phyloP scores from a whole-genome alignment of 2,797 vertebrate species.

The Selene dorsalis region DNA sequence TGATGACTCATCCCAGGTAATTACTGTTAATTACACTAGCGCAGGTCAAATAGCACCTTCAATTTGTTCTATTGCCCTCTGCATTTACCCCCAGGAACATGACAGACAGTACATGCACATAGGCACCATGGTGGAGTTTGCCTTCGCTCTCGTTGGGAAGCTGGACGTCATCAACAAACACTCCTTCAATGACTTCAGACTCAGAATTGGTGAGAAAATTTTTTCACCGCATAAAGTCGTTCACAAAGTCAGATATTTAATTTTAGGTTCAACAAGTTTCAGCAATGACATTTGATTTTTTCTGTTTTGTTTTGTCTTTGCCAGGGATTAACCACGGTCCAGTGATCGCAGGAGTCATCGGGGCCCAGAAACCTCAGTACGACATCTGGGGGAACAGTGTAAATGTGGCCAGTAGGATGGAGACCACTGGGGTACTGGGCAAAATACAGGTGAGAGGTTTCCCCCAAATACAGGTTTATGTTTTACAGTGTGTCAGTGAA shows the following conservation, averaged over 20 bases:
- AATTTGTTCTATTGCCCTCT: conserved; percentile 7
- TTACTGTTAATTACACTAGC: neutral
- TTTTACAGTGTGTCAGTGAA: neutral
- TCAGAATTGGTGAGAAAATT: conserved; percentile 90
- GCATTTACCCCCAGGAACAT: conserved; percentile 85
- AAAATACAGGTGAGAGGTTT: conserved; percentile 91
- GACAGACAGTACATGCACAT: conserved; percentile 98
- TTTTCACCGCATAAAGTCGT: no score
- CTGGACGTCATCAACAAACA: conserved; percentile 98
- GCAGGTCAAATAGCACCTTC: neutral
- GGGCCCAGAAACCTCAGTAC: conserved; percentile 98
- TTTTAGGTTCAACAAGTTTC: no score
- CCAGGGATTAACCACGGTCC: conserved; percentile 95
- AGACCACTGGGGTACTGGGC: conserved; percentile 95
- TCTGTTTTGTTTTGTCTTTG: neutral
- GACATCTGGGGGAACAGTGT: conserved; percentile 99
- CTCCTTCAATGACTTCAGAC: conserved; percentile 97
- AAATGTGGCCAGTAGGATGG: conserved; percentile 98
- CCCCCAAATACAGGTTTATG: neutral
- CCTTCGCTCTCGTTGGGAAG: conserved; percentile 95
- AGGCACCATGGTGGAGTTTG: conserved; percentile 98
- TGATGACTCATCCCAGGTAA: neutral
- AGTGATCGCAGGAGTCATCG: conserved; percentile 97
- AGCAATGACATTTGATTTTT: neutral
- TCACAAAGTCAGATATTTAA: neutral